phyloP scores from a whole-genome alignment of 2,888 invertebrate species.

The Camponotus fellah region DNA sequence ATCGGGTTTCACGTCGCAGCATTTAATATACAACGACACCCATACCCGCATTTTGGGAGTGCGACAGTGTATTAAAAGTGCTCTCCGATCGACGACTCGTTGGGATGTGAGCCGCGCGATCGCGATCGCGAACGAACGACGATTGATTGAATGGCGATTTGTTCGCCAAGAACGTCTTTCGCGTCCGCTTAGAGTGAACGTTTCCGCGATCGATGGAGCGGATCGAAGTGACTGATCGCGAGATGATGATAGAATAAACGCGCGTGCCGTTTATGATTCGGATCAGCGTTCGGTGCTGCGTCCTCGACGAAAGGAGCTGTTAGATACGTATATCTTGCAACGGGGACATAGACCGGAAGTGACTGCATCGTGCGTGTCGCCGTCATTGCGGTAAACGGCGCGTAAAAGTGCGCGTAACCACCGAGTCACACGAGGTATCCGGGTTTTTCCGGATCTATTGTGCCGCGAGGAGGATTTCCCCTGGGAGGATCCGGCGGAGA shows the following conservation, averaged over 20 bases:
- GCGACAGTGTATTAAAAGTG: slow-evolving; percentile 31
- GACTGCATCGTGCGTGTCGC: slow-evolving; percentile 33
- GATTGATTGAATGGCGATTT: slow-evolving; percentile 18
- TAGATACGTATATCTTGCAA: slow-evolving; percentile 8
- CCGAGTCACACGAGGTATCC: slow-evolving; percentile 9
- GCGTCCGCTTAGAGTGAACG: background rate
- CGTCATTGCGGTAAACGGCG: slow-evolving; percentile 70
- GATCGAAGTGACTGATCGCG: slow-evolving; percentile 42
- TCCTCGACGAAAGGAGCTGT: slow-evolving; percentile 5
- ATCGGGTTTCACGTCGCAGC: background rate
- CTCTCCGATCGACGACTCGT: slow-evolving; percentile 19
- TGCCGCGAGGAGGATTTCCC: slow-evolving; percentile 7
- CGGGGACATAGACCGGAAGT: slow-evolving; percentile 24
- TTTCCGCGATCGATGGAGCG: slow-evolving; percentile 43
- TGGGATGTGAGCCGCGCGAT: slow-evolving; percentile 38
- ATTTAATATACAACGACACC: background rate
- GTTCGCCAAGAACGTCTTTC: background rate
- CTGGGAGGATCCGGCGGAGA: slow-evolving; percentile 37
- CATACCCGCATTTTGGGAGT: slow-evolving; percentile 4
- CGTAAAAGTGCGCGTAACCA: slow-evolving; percentile 72
- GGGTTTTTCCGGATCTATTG: background rate
- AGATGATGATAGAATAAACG: slow-evolving; percentile 13
- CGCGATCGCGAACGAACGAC: slow-evolving; percentile 11
- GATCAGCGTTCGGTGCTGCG: slow-evolving; percentile 8
- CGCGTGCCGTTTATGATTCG: slow-evolving; percentile 39